Evolutionary conservation across 2,797 vertebrate species (phyloP).

Genomic region (Gadopsis marmoratus): DNA sequence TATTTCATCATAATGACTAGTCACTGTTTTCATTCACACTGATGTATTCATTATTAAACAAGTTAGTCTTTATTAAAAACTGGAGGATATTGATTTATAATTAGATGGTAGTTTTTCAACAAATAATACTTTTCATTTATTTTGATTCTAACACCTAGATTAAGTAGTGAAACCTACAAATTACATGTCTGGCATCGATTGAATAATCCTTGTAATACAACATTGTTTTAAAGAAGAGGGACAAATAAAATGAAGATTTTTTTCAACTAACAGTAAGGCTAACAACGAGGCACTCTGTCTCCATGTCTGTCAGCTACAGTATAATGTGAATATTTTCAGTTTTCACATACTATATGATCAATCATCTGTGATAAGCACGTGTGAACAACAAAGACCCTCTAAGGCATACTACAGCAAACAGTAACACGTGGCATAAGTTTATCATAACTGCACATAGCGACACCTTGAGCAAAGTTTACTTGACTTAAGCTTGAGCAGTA

Average conservation of each 20-base stretch:
- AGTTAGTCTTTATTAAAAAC: not conserved
- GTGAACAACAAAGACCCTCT: not conserved
- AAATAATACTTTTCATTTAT: not conserved
- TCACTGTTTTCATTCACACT: not conserved
- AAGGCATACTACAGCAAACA: not conserved
- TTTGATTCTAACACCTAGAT: not conserved
- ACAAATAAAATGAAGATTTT: not conserved
- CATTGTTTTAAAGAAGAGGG: not conserved
- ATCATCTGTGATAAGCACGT: not conserved
- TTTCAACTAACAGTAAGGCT: not conserved
- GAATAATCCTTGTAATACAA: not conserved
- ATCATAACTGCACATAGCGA: not conserved
- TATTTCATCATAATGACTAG: not conserved
- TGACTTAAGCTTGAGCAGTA: not conserved
- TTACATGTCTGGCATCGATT: not conserved
- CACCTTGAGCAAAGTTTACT: not conserved
- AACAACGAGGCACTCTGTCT: not conserved
- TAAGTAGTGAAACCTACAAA: not conserved
- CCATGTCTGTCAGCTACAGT: not conserved
- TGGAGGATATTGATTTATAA: not conserved
- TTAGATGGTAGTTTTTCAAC: not conserved
- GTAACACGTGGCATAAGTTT: not conserved
- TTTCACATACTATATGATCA: not conserved
- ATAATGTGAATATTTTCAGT: not conserved
- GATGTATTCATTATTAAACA: not conserved